These are phyloP conservation scores for Passer domesticus DNA, from an alignment of 2,113 vertebrate species.

Conservation along the genomic window DNA sequence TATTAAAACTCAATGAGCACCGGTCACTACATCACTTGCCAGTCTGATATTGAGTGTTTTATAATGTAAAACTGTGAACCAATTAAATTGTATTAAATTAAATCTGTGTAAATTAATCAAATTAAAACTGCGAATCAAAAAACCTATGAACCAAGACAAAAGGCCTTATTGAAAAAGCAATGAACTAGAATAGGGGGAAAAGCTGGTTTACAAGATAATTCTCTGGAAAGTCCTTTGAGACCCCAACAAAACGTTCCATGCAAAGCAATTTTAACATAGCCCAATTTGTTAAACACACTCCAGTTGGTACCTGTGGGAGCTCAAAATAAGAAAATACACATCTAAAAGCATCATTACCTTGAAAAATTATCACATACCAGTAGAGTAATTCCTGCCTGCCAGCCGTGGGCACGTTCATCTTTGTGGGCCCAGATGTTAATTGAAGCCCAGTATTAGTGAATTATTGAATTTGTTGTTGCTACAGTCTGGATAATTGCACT, in stretches of 20 bases:
- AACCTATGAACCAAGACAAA: not conserved
- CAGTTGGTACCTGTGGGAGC: not conserved
- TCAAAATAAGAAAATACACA: not conserved
- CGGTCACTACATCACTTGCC: not conserved
- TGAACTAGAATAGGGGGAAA: not conserved
- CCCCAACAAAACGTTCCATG: not conserved
- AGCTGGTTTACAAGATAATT: not conserved
- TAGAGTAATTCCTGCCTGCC: not conserved
- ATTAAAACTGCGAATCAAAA: not conserved
- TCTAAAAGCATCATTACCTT: not conserved
- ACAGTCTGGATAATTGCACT: not conserved
- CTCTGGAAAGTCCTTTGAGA: not conserved
- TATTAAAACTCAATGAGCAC: not conserved
- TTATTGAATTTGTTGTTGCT: not conserved
- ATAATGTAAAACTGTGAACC: not conserved
- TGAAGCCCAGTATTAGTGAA: not conserved
- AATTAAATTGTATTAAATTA: not conserved
- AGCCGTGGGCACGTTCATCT: not conserved
- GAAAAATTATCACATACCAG: not conserved
- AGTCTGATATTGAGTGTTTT: not conserved
- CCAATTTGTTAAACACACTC: not conserved
- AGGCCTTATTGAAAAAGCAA: not conserved
- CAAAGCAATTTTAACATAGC: not conserved
- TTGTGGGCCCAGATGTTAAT: fast-evolving
- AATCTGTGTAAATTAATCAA: not conserved